phyloP scores from a whole-genome alignment of 2,113 vertebrate genomes.

The Psittacus erithacus region DNA sequence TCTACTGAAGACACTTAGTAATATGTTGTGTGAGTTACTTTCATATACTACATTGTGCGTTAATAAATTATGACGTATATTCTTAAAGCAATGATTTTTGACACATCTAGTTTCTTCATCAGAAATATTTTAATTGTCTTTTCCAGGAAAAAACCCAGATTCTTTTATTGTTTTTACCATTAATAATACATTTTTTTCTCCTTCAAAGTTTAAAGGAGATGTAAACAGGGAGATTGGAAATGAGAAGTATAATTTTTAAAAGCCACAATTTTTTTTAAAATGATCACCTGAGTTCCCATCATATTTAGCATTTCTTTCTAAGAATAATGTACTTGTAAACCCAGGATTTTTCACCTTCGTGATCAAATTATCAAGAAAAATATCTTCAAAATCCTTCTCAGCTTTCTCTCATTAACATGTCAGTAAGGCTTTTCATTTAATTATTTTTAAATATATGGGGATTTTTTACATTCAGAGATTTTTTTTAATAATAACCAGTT shows the following conservation, averaged over 20 bases:
- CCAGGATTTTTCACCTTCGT: not conserved
- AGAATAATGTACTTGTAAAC: not conserved
- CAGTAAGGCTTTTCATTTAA: not conserved
- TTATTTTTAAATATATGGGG: not conserved
- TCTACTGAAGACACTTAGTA: not conserved
- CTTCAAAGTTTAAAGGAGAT: not conserved
- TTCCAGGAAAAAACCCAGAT: fast-evolving
- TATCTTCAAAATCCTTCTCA: not conserved
- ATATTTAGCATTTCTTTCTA: not conserved
- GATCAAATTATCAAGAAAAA: not conserved
- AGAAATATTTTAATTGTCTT: not conserved
- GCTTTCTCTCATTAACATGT: not conserved
- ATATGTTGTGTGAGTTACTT: not conserved
- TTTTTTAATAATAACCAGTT: not conserved
- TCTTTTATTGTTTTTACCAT: not conserved
- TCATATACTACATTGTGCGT: not conserved
- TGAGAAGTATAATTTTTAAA: not conserved
- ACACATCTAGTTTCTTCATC: not conserved
- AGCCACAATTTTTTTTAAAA: not conserved
- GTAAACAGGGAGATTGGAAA: not conserved
- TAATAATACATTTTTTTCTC: not conserved
- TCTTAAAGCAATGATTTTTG: not conserved
- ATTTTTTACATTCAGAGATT: not conserved
- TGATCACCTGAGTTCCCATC: not conserved
- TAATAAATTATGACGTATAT: not conserved